phyloP scores from a whole-genome alignment of 2,113 vertebrate genomes.

The Chamaetylas fuelleborni region DNA sequence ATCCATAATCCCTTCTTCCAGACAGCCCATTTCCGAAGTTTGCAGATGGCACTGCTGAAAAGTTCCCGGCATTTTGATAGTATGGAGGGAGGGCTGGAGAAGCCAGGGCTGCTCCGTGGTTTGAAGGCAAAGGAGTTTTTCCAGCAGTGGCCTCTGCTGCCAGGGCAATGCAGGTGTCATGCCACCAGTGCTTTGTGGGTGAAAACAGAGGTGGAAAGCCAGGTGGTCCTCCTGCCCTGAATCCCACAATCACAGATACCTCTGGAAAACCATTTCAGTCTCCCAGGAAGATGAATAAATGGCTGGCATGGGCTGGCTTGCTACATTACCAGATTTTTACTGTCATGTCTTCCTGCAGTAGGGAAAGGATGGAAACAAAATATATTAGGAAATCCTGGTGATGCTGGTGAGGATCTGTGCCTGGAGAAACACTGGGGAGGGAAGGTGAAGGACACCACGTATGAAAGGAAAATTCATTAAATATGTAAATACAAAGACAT shows the following conservation, averaged over 20 bases:
- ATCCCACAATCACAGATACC: neutral
- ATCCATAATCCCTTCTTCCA: neutral
- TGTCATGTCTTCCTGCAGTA: neutral
- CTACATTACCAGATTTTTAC: neutral
- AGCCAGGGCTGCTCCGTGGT: accelerated
- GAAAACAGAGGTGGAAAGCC: neutral
- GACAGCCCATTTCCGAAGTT: neutral
- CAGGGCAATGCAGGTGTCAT: neutral
- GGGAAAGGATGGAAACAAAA: neutral
- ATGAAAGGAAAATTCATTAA: conserved; percentile 2
- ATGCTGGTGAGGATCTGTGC: neutral
- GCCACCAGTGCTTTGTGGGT: accelerated
- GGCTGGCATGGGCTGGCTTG: neutral
- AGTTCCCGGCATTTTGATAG: neutral
- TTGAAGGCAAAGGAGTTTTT: neutral
- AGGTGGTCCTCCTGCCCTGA: neutral
- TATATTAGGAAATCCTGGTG: neutral
- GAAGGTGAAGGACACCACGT: neutral
- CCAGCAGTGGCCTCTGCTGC: neutral
- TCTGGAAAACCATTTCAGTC: neutral
- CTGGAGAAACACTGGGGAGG: neutral
- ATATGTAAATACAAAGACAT: conserved; percentile 12
- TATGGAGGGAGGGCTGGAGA: accelerated
- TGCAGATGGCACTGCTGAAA: neutral
- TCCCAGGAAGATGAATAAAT: neutral